A percentile compares a stretch with the other conserved stretches of the same genome.
Evolutionary conservation across 2,888 invertebrate genomes (phyloP).

Genomic region (Agrypnus murinus): DNA sequence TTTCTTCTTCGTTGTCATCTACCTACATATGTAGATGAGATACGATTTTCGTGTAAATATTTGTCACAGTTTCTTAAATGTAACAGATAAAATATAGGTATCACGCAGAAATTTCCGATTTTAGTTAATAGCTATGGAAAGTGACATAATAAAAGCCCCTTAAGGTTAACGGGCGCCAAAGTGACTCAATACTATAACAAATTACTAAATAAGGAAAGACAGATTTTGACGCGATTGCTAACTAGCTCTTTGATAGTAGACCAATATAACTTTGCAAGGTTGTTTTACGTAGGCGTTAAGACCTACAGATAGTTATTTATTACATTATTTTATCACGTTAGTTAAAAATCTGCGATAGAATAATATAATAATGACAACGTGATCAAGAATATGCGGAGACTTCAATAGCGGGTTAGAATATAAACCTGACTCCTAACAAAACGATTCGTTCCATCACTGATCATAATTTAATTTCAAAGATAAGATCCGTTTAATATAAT

Average conservation of each 20-base stretch:
- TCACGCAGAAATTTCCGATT: conserved; percentile 28
- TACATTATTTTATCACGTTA: conserved; percentile 40
- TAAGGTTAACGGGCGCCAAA: conserved; percentile 34
- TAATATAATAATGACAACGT: conserved; percentile 14
- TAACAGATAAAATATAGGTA: not conserved
- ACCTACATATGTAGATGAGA: conserved; percentile 15
- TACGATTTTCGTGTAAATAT: conserved; percentile 16
- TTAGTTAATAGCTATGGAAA: conserved; percentile 26
- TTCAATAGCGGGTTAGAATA: conserved; percentile 33
- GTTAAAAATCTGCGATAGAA: conserved; percentile 29
- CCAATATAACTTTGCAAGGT: conserved; percentile 44
- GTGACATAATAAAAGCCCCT: conserved; percentile 39
- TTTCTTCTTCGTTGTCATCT: conserved; percentile 28
- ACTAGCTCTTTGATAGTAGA: conserved; percentile 47
- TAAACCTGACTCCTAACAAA: conserved; percentile 15
- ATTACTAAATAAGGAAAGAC: conserved; percentile 49
- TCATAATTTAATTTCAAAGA: not conserved
- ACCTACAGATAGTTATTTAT: conserved; percentile 44
- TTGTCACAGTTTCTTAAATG: conserved; percentile 2
- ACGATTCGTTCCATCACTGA: conserved; percentile 4
- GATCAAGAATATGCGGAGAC: conserved; percentile 35
- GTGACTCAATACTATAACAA: conserved; percentile 40
- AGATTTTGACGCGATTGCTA: conserved; percentile 39
- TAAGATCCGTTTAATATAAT: no score
- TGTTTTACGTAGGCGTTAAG: conserved; percentile 43